Evolutionary conservation across 2,888 invertebrate genomes (phyloP), one percentile per base, ranked within the genome.

Genomic region (Ormyrus nitidulus): DNA sequence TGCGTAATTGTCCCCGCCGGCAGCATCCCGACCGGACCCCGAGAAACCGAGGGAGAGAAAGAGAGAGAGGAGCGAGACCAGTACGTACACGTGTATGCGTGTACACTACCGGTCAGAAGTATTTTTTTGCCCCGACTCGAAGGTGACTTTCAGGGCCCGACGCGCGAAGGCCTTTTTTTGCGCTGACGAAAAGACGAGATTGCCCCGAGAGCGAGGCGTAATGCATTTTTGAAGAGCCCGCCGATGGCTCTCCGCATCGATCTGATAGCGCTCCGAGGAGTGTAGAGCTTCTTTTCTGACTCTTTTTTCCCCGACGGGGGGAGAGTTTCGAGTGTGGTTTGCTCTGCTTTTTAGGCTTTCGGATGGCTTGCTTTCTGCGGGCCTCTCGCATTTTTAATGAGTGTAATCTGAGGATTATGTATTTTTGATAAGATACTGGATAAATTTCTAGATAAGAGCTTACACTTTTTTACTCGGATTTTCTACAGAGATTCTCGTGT

Each of bases 1-100:
- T 89, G 90, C 90, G 90, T 90, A 90, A 90, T 90, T 89, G 90
- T 90, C 89, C 90, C 90, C 89, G 89, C 86, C 87, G 90, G 90
- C 90, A 88, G 89, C 89, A 88, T 87, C 87, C 86, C 81, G 83
- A 73, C 46, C 68, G 34, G 64, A 13, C 69, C 54, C 34, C 34
- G 34, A 34, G 34, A 34, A 34, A 34, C 34, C 34, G 34, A 10
- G 76, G 46, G 72, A 72, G 62, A 54, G 66, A 66, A 13, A 46
- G 59, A 56, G 10, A 19, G 44, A 34, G 44, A 54, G 13, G 54
- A 5, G 59, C 13, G 19, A 49, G 54, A 56, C 51, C 56, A n/a
- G 62, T 11, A 53, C 48, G 44, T 68, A 10, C 44, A 51, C 10
- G 3, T n/a, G 5, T 46, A 48, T 48, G 53, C 11, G 66, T 68